These are phyloP conservation scores for Cranoglanis bouderius DNA, from an alignment of 2,113 vertebrate genomes.

Conservation along the genomic window DNA sequence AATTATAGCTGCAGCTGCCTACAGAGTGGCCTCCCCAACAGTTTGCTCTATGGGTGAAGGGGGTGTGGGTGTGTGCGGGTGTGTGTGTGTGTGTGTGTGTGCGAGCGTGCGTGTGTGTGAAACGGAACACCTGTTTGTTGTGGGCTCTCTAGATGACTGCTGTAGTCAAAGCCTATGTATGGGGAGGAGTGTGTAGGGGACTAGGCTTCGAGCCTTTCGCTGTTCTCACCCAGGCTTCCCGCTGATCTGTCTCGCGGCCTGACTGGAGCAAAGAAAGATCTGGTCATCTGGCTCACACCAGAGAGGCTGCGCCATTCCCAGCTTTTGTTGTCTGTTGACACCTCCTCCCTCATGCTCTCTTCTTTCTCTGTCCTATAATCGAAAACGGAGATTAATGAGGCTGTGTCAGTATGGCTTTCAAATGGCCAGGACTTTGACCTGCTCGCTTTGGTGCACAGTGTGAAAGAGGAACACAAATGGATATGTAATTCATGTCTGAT, in stretches of 20 bases:
- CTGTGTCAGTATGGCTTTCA: conserved; percentile 10
- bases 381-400: conserved; percentile 33
- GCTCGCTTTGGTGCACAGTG: neutral
- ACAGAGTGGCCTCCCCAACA: conserved; percentile 80
- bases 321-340: conserved; percentile 51
- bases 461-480: neutral
- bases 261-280: conserved; percentile 49
- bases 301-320: conserved; percentile 44
- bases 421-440: neutral
- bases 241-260: conserved; percentile 55
- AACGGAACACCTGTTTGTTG: conserved; percentile 91
- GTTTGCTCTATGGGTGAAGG: conserved; percentile 76
- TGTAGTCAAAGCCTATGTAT: conserved; percentile 87
- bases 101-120: conserved; percentile 81
- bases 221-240: conserved; percentile 54
- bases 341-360: conserved; percentile 42
- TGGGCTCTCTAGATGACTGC: conserved; percentile 87
- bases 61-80: conserved; percentile 64
- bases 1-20: conserved; percentile 89
- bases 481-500: neutral
- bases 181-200: conserved; percentile 75
- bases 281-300: conserved; percentile 54
- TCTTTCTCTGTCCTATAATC: conserved; percentile 29
- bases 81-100: conserved; percentile 70
- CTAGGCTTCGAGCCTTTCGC: conserved; percentile 44